phyloP scores from a whole-genome alignment of 2,888 invertebrate species.

The Strigamia crassipes region DNA sequence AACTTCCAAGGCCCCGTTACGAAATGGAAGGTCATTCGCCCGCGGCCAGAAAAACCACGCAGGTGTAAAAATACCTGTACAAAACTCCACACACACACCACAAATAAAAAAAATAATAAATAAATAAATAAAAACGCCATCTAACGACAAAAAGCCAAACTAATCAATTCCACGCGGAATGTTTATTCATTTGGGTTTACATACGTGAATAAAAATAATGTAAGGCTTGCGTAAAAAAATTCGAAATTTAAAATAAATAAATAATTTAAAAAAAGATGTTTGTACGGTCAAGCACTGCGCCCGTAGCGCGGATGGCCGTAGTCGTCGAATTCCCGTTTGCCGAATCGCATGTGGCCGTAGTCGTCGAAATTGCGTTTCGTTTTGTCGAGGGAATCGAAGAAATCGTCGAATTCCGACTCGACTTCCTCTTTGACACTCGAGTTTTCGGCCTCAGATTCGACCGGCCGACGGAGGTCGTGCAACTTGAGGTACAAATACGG shows the following conservation, averaged over 20 bases:
- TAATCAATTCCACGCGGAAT: background rate
- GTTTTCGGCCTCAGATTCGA: background rate
- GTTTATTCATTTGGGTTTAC: background rate
- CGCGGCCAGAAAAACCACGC: background rate
- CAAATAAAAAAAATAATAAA: no score
- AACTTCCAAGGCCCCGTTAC: slow-evolving; percentile 3
- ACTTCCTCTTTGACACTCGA: slow-evolving; percentile 50
- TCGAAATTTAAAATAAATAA: no score
- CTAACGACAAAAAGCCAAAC: background rate
- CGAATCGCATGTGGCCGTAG: slow-evolving; percentile 55
- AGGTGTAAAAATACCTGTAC: background rate
- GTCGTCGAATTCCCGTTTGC: slow-evolving; percentile 52
- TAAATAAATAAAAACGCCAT: no score
- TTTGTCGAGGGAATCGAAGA: slow-evolving; percentile 50
- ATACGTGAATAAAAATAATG: background rate
- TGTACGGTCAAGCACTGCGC: background rate
- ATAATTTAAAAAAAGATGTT: no score
- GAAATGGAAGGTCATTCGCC: slow-evolving; percentile 10
- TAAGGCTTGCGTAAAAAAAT: background rate
- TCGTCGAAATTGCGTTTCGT: slow-evolving; percentile 54
- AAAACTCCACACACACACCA: no score
- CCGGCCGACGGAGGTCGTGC: background rate
- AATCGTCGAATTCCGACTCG: slow-evolving; percentile 49
- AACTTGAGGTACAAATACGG: background rate
- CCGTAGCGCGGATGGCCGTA: slow-evolving; percentile 52